Base-by-base conservation (phyloP, 2,888 invertebrate species). In the Pogonocherus hispidulus region DNA sequence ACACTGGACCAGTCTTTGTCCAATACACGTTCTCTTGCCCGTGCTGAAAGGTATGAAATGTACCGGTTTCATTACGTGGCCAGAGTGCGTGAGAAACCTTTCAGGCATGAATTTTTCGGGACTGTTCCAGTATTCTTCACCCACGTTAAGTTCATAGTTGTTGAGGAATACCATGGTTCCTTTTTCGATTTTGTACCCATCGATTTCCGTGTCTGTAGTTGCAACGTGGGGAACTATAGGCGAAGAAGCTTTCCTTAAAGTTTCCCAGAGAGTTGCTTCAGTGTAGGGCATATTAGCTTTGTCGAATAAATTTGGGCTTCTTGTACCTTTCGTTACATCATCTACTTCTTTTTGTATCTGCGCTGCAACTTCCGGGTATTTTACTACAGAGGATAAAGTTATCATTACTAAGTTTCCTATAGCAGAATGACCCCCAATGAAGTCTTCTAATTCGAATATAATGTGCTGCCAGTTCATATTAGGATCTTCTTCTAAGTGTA, bases 221-320 rank as follows among this genome's bases (percentile, higher is more conserved):
- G 96, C 94, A 0, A 95, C 95, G 80, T 96, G 96, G 0, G 96
- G 96, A 0, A 96, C 96, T 66, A 96, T 96, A 0, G 96, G 96
- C 0, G 96, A 96, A 0, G 95, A 94, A 0, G 93, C 90, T 62
- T 91, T 91, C 56, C 96, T 86, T 0, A 96, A 84, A 0, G 94
- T 92, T 86, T 96, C 96, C 76, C 92, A 88, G 11, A 96, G 89
- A 0, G 93, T 92, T 0, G 94, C 94, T 85, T 94, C 93, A 0
- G 94, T 94, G 82, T 93, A 95, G 0, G 94, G 93, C 86, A 96
- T 88, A 1, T 84, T 84, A 0, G 87, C 86, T 78, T 91, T 89
- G 75, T 96, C 93, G 20, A 89, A 85, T 0, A 95, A 83, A n/a
- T 87, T 88, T 0, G 93, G 89, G 14, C 86, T 84, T 18, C 91